phyloP scores from a whole-genome alignment of 2,113 vertebrate genomes.

The Onychostruthus taczanowskii region DNA sequence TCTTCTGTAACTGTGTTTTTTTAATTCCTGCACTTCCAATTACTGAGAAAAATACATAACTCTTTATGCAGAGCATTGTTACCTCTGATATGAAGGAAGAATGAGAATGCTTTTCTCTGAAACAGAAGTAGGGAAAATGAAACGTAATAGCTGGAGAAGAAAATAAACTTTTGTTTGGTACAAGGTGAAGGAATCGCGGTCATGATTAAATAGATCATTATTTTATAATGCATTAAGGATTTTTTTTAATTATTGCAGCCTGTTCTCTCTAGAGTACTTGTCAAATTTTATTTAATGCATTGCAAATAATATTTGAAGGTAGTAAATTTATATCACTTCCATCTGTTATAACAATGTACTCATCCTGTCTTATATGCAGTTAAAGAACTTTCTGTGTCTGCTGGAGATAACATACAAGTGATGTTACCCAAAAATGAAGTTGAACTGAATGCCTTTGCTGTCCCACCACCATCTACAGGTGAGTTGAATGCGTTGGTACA shows the following conservation, averaged over 20 bases:
- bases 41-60: background rate
- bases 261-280: background rate
- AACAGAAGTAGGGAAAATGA: background rate
- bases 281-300: background rate
- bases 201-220: background rate
- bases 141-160: background rate
- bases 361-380: conserved; percentile 47
- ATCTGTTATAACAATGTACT: background rate
- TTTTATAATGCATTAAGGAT: background rate
- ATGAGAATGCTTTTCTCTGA: background rate
- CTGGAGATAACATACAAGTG: conserved; percentile 68
- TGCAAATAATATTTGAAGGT: background rate
- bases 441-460: conserved; percentile 69
- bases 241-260: background rate
- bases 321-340: background rate
- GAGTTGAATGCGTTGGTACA: background rate
- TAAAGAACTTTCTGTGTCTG: conserved; percentile 68
- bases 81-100: background rate
- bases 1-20: background rate
- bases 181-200: background rate
- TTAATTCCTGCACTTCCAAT: background rate
- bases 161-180: background rate
- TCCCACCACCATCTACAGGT: conserved; percentile 69
- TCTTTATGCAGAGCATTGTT: background rate
- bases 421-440: conserved; percentile 68